These are phyloP conservation scores for Strigops habroptila DNA, from an alignment of 2,113 vertebrate species.

Conservation along the genomic window DNA sequence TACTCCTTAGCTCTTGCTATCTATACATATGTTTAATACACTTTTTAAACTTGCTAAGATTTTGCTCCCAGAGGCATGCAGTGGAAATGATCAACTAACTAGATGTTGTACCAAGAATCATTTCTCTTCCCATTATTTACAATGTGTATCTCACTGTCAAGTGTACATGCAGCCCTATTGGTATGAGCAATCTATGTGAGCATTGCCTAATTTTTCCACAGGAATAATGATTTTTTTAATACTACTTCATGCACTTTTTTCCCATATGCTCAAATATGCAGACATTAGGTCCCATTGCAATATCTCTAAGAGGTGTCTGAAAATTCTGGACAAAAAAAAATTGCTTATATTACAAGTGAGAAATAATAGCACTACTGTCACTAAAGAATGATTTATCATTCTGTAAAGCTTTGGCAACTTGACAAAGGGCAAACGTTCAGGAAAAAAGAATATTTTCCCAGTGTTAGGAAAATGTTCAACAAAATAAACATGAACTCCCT, in stretches of 20 bases:
- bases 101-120: background rate
- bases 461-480: conserved; percentile 2
- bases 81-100: background rate
- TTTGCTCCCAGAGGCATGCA: background rate
- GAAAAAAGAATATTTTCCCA: conserved; percentile 17
- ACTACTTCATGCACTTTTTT: background rate
- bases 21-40: background rate
- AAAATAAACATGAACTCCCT: conserved; percentile 34
- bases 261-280: background rate
- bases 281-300: background rate
- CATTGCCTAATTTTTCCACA: background rate
- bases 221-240: background rate
- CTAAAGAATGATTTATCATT: conserved; percentile 19
- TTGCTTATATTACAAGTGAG: background rate
- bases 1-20: background rate
- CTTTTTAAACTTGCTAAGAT: background rate
- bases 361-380: background rate
- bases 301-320: background rate
- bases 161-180: background rate
- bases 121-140: background rate
- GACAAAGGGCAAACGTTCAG: conserved; percentile 12
- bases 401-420: background rate
- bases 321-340: background rate
- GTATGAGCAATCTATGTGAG: background rate
- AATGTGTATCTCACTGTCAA: background rate